These are phyloP conservation scores for Daphoenositta chrysoptera DNA, from an alignment of 2,113 vertebrate species.

Conservation along the genomic window DNA sequence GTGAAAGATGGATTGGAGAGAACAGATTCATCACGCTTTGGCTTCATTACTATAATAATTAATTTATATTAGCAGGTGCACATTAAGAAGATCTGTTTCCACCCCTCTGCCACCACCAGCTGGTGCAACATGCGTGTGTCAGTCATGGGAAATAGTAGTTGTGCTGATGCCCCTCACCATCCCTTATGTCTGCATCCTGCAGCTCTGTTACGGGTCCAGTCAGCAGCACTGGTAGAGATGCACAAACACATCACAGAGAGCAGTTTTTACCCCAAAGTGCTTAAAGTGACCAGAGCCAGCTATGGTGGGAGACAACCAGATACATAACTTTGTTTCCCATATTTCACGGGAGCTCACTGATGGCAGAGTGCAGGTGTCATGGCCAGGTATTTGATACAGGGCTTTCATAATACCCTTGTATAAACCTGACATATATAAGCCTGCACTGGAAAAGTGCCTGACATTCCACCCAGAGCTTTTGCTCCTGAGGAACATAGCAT, in stretches of 20 bases:
- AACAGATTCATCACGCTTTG: neutral
- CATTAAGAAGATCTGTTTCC: constrained; percentile 30
- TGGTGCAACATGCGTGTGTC: neutral
- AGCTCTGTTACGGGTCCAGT: neutral
- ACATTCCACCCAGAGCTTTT: neutral
- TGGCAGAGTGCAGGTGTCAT: neutral
- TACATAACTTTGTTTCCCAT: neutral
- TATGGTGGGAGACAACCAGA: neutral
- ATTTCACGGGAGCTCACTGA: neutral
- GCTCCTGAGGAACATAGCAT: neutral
- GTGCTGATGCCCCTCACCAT: neutral
- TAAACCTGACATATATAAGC: neutral
- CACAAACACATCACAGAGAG: neutral
- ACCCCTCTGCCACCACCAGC: constrained; percentile 49
- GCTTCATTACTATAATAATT: constrained; percentile 36
- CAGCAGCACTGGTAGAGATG: neutral
- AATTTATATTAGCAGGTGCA: constrained; percentile 60
- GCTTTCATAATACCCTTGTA: neutral
- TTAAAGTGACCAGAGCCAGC: neutral
- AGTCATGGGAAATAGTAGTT: neutral
- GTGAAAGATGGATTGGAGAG: neutral
- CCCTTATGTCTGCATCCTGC: neutral
- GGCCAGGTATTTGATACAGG: neutral
- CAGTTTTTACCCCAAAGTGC: neutral
- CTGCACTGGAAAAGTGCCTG: neutral